Conservation (phyloP, 2,113 vertebrate species). For the Centropristis striata region DNA sequence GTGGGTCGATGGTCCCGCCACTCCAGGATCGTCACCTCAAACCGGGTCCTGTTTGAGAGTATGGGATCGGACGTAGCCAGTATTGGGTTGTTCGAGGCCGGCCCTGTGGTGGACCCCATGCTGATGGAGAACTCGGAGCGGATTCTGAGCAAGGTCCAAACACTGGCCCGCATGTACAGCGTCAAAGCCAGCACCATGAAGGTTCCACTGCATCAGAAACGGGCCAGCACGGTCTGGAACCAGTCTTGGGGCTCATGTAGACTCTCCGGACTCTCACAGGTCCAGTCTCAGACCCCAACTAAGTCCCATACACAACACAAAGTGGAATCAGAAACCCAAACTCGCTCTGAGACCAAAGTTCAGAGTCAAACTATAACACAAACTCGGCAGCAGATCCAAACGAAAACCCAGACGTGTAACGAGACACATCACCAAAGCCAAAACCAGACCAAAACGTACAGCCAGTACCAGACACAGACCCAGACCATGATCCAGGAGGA, state of each 20-base stretch:
- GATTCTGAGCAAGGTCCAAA: conserved; percentile 91
- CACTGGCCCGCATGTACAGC: conserved; percentile 90
- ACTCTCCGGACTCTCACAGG: conserved; percentile 1
- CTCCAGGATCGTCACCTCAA: conserved; percentile 60
- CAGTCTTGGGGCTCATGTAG: conserved; percentile 18
- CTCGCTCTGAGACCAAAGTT: conserved; percentile 5
- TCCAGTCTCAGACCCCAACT: neutral
- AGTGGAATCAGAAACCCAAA: too few species aligned
- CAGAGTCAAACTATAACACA: neutral
- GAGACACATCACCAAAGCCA: conserved; percentile 25
- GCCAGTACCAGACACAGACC: conserved; percentile 17
- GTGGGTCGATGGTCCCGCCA: conserved; percentile 74
- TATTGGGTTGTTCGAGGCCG: conserved; percentile 79
- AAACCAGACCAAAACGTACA: conserved; percentile 11
- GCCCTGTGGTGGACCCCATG: conserved; percentile 71
- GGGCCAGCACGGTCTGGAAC: conserved; percentile 26
- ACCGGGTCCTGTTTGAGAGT: conserved; percentile 67
- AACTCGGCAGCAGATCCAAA: conserved; percentile 9
- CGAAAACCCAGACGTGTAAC: conserved; percentile 8
- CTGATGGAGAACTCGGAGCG: conserved; percentile 87
- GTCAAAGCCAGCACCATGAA: conserved; percentile 88
- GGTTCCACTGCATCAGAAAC: conserved; percentile 82
- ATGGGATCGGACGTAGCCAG: conserved; percentile 68
- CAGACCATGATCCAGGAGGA: neutral
- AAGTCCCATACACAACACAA: neutral